phyloP scores from a whole-genome alignment of 1,140 invertebrate species.

The Hycleus cichorii region DNA sequence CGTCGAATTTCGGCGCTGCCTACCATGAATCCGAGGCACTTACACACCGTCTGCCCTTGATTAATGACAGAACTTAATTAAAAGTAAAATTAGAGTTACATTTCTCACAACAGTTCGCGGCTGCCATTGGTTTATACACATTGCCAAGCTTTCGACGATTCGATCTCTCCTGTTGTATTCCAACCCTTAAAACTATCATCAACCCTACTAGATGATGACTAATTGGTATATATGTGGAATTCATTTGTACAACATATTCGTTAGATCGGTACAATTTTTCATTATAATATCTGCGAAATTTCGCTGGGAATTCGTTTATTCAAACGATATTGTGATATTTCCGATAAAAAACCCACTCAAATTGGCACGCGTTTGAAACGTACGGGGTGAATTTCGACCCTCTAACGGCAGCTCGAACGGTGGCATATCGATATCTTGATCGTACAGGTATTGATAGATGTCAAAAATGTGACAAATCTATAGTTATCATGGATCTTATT shows the following conservation, averaged over 20 bases:
- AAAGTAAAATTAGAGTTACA: constrained; percentile 35
- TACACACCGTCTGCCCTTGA: constrained; percentile 21
- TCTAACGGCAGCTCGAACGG: constrained; percentile 12
- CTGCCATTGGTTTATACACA: not conserved
- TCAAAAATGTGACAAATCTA: too few relatives aligned
- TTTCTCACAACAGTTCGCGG: constrained; percentile 28
- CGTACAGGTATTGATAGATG: constrained; percentile 1
- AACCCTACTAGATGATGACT: not conserved
- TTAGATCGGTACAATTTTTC: not conserved
- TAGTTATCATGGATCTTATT: too few relatives aligned
- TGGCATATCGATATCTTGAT: constrained; percentile 16
- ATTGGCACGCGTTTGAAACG: constrained; percentile 10
- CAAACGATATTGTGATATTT: too few relatives aligned
- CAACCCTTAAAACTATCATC: not conserved
- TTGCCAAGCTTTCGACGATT: not conserved
- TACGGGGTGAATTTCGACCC: not conserved
- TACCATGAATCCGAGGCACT: too few relatives aligned
- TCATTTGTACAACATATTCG: not conserved
- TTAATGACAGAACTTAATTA: constrained; percentile 36
- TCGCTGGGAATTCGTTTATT: not conserved
- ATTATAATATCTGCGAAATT: not conserved
- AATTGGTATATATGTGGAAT: not conserved
- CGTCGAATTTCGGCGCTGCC: too few relatives aligned
- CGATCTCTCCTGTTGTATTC: not conserved
- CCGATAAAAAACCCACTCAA: constrained; percentile 11